Evolutionary conservation across 1,140 invertebrate genomes (phyloP), one percentile per base, ranked within the genome.

Genomic region (Coenobita brevimanus): DNA sequence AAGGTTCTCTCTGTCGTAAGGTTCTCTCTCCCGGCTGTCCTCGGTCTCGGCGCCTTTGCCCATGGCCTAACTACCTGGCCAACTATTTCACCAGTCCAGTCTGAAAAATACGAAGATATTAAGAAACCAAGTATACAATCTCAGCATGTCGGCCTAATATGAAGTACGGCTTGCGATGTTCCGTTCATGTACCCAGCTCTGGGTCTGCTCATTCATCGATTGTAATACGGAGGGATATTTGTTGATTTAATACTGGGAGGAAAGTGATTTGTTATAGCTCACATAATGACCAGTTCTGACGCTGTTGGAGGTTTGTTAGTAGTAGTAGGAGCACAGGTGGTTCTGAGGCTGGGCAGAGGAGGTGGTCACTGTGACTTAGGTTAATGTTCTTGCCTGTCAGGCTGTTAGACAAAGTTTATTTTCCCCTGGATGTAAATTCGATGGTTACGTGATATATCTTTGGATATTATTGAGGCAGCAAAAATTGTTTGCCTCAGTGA

Each of bases 111-210:
- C 15, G 13, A 50, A 8, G 17, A 50, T 50, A 50, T 8, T 50
- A 50, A 50, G 46, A 50, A 50, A 50, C 6, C 6, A 6, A 8
- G 46, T 50, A 50, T 50, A 50, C 46, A 8, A 17, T 50, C 6
- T 17, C 46, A 17, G 6, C 17, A 30, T 38, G n/a, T n/a, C n/a
- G n/a, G n/a, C n/a, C n/a, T n/a, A n/a, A n/a, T n/a, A n/a, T n/a
- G n/a, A n/a, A 36, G 54, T 76, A 71, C 71, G 82, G 82, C 38
- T 85, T 69, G 67, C n/a, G 30, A 64, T 27, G 54, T 85, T 69
- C 75, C 71, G 71, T 85, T 85, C 64, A 30, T 75, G 82, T 85
- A 85, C 46, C 54, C 82, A 76, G 71, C 71, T 76, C 76, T 84
- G 82, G 60, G 71, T 85, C 71, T 21, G 82, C 43, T 76, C 41